These are phyloP conservation scores for Chelon labrosus DNA, from an alignment of 2,797 vertebrate species.

Conservation along the genomic window DNA sequence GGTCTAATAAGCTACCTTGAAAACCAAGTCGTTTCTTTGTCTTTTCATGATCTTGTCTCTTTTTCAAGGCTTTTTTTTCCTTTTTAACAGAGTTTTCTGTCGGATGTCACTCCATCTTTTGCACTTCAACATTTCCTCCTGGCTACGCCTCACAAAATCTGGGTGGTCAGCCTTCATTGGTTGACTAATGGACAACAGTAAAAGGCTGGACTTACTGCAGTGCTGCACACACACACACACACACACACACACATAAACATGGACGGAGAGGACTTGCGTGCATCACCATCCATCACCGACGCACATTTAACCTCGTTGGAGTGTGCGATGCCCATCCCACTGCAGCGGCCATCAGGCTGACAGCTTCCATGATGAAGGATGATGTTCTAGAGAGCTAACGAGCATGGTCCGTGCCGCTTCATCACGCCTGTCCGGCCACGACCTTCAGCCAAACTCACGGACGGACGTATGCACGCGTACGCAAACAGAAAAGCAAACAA, in stretches of 20 bases:
- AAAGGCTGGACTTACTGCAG: constrained; percentile 46
- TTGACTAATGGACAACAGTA: constrained; percentile 76
- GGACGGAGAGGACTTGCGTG: constrained; percentile 32
- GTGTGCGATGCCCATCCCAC: constrained; percentile 44
- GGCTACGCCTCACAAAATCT: constrained; percentile 56
- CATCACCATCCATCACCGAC: constrained; percentile 72
- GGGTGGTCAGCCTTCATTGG: constrained; percentile 76
- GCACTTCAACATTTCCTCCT: constrained; percentile 53
- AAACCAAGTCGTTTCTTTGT: constrained; percentile 44
- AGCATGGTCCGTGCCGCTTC: constrained; percentile 52
- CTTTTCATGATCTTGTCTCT: constrained; percentile 43
- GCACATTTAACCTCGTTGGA: constrained; percentile 64
- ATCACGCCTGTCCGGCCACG: constrained; percentile 58
- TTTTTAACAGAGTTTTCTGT: constrained; percentile 31
- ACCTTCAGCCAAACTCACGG: constrained; percentile 68
- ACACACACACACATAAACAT: constrained; percentile 25
- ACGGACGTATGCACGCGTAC: not conserved
- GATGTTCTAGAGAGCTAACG: constrained; percentile 66
- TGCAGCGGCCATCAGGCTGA: constrained; percentile 66
- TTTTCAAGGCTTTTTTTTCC: constrained; percentile 43
- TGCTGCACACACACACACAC: constrained; percentile 7
- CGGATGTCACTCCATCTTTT: constrained; percentile 59
- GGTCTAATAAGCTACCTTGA: constrained; percentile 55
- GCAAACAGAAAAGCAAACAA: constrained; percentile 51
- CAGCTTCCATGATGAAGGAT: constrained; percentile 74